Evolutionary conservation across 2,888 invertebrate genomes (phyloP), one percentile per base, ranked within the genome.

Genomic region (Rapana venosa): DNA sequence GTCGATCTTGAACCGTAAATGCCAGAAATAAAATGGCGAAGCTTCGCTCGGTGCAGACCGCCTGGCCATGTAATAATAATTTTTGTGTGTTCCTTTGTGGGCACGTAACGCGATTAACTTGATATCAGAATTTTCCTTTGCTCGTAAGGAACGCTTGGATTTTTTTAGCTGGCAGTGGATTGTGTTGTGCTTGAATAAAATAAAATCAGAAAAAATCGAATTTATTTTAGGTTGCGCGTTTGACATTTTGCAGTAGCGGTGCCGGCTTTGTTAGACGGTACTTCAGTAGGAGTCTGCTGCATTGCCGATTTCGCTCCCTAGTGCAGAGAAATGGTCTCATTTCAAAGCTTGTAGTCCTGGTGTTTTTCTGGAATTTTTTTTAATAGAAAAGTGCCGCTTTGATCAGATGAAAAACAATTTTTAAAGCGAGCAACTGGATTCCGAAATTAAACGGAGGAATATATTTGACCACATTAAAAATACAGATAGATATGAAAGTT

Each of bases 201-300:
- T 86, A 86, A 86, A 86, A 32, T 86, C 61, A 15, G 66, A 86
- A 86, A 58, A 86, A 86, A 61, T 86, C 86, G 84, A 86, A 86
- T 86, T 86, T 66, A 86, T 86, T 86, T 85, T 32, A 2, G 86
- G 81, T 79, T 79, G 77, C 77, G 77, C 47, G 85, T 86, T 86
- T 66, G 61, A 86, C 86, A 86, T 86, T 86, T 86, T 20, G 61
- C 17, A 61, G 8, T 22, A 15, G 17, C 77, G 15, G 26, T 32
- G 77, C 77, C 30, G 77, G 35, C 20, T 77, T 77, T 15, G 77
- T 20, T 30, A 32, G 8, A 15, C 32, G 32, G 77, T 77, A 77
- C 32, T 26, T 15, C 26, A 26, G 77, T 77, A 32, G 77, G 32
- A 32, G 32, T 32, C 77, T 79, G 77, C 77, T 32, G 32, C 32